Evolutionary conservation across 1,140 invertebrate species (phyloP), one percentile per base, ranked within the genome.

Genomic region (Pachypsylla venusta): DNA sequence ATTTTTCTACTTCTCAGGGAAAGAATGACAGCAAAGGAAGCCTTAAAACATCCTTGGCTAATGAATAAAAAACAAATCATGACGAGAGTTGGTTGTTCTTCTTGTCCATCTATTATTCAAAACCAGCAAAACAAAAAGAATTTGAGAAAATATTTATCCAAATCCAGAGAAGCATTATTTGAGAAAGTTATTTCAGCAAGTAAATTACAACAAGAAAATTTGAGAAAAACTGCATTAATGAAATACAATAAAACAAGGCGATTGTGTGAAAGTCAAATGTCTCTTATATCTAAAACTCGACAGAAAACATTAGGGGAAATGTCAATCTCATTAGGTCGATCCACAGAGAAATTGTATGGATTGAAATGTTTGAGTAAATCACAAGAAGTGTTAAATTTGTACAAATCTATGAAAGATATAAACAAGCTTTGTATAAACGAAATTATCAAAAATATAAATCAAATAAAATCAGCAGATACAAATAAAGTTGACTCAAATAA

Each of bases 41-140:
- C 81, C 63, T 69, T 82, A 54, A 70, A 75, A 39, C 80, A 82
- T 69, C 75, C 77, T 1, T 83, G 81, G 81, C 60, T 81, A 26
- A 63, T 60, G 22, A 61, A 63, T 19, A 62, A 64, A 7, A 39
- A 61, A n/a, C 55, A 61, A 1, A 39, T 54, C 0, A 62, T 48
- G 12, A 54, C 75, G 61, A 30, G 75, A 69, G 30, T 72, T 67
- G 19, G 74, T 68, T 59, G 73, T 69, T 2, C 73, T 70, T 61
- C 64, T 42, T 64, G 65, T 19, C 55, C 62, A 1, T n/a, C 54
- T 2, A 30, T 40, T 10, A 48, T 48, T 48, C 42, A 48, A 48
- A 48, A 48, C 22, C 42, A 57, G 19, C 55, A 59, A 28, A 61
- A 63, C 30, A 58, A 64, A 12, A 60, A 62, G 22, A 58, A 62